Evolutionary conservation across 2,797 vertebrate genomes (phyloP).

Genomic region (Borostomias antarcticus): DNA sequence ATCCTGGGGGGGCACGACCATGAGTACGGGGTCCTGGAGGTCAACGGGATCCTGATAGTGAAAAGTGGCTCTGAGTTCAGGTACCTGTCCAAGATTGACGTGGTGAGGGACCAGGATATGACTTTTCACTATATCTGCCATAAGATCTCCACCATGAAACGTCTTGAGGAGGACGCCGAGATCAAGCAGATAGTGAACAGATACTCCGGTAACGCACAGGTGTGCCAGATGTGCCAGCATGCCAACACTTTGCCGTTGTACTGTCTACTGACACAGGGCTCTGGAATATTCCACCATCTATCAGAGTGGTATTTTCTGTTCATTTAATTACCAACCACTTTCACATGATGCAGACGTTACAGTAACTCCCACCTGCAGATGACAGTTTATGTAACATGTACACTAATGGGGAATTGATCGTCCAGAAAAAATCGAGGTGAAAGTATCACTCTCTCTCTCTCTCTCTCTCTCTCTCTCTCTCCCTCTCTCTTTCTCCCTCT

Average conservation of each 20-base stretch:
- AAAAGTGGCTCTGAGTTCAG: constrained; percentile 58
- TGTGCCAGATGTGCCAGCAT: too few species aligned
- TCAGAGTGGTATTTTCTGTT: neutral
- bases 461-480: too few species aligned
- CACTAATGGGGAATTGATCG: too few species aligned
- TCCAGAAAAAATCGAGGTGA: too few species aligned
- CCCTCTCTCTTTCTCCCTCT: too few species aligned
- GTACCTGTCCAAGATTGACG: constrained; percentile 39
- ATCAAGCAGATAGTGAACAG: constrained; percentile 48
- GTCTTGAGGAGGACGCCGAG: constrained; percentile 43
- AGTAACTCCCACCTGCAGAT: neutral
- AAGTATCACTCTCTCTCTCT: too few species aligned
- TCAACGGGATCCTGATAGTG: constrained; percentile 45
- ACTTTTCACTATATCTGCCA: constrained; percentile 48
- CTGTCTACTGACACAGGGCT: too few species aligned
- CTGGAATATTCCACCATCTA: neutral
- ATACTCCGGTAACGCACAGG: constrained; percentile 43
- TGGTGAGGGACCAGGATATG: constrained; percentile 20
- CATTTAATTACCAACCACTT: neutral
- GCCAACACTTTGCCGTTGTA: too few species aligned
- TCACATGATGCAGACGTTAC: neutral
- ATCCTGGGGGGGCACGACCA: constrained; percentile 49
- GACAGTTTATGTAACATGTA: too few species aligned
- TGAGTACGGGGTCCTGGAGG: constrained; percentile 45
- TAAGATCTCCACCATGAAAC: constrained; percentile 40